Evolutionary conservation across 2,797 vertebrate species (phyloP), one percentile per base, ranked within the genome.

Genomic region (Oreochromis mossambicus): DNA sequence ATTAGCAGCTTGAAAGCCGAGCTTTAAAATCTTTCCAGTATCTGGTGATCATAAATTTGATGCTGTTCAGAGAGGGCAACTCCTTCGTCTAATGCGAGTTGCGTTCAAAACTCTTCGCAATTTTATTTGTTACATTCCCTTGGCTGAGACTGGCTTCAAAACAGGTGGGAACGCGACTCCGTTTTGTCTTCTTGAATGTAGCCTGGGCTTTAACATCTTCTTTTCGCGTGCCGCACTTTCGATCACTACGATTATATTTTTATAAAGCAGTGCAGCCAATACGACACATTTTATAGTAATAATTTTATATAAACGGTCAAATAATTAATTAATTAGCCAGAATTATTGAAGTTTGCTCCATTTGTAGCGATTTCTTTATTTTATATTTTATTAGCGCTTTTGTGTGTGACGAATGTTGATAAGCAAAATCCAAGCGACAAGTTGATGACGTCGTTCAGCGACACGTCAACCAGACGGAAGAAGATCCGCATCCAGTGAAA

Each of bases 401-500:
- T 52, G 8, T 73, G 29, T 13, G 6, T 85, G 75, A 12, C 36
- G 88, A 92, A 94, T 79, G 86, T 80, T 41, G 78, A 19, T 61
- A 43, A 32, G 14, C 5, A 2, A 46, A 91, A 88, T 73, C 0
- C 8, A 66, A 43, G 9, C 24, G 1, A 34, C 7, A 52, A 63
- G 32, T 77, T 7, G 29, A 9, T 93, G 92, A 94, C 90, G 11
- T 68, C 29, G 19, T 43, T 11, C 55, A 91, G 86, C 11, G 93
- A 96, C 95, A 96, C 95, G 95, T 96, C 95, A 92, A 82, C 94
- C 83, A 95, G 86, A 91, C 95, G 95, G 95, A 95, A 95, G 92
- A 36, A 82, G 84, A 11, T 76, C 8, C 36, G 7, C 51, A 26
- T 52, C 32, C 54, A 36, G 26, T 61, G 73, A 78, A 66, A 29